phyloP scores from a whole-genome alignment of 2,888 invertebrate genomes.

The Lottia gigantea region DNA sequence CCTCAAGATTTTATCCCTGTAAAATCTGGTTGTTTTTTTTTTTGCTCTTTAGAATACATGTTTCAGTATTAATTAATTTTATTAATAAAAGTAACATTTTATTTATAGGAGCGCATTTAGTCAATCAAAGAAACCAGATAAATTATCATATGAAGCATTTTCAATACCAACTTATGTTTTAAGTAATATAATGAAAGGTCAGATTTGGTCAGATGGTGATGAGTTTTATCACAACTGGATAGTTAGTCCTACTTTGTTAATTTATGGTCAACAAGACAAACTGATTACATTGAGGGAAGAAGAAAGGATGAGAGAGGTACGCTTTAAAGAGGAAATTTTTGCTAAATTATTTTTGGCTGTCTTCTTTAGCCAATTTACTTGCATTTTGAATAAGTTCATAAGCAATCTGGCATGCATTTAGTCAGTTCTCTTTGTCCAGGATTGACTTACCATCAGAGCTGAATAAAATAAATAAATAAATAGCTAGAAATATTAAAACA shows the following conservation, averaged over 20 bases:
- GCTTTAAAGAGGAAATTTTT: not conserved
- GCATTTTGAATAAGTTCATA: too few species aligned
- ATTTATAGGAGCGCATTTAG: constrained; percentile 45
- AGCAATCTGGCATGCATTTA: too few species aligned
- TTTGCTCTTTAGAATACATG: too few species aligned
- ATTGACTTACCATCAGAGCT: too few species aligned
- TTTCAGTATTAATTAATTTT: too few species aligned
- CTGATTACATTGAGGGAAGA: constrained; percentile 77
- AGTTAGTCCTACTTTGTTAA: constrained; percentile 75
- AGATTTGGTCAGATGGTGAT: constrained; percentile 78
- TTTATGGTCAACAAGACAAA: constrained; percentile 77
- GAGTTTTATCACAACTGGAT: constrained; percentile 76
- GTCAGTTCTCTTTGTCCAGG: too few species aligned
- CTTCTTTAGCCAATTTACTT: too few species aligned
- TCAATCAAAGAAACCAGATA: constrained; percentile 50
- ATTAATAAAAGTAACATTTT: not conserved
- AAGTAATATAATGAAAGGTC: constrained; percentile 74
- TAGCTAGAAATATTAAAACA: too few species aligned
- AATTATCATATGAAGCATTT: constrained; percentile 53
- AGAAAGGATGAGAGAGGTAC: constrained; percentile 78
- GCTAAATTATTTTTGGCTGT: too few species aligned
- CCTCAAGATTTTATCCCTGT: too few species aligned
- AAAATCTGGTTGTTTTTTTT: not conserved
- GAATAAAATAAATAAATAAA: too few species aligned
- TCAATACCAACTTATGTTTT: constrained; percentile 63